Conservation (phyloP, 2,888 invertebrate genomes). For the Orthosia gothica region DNA sequence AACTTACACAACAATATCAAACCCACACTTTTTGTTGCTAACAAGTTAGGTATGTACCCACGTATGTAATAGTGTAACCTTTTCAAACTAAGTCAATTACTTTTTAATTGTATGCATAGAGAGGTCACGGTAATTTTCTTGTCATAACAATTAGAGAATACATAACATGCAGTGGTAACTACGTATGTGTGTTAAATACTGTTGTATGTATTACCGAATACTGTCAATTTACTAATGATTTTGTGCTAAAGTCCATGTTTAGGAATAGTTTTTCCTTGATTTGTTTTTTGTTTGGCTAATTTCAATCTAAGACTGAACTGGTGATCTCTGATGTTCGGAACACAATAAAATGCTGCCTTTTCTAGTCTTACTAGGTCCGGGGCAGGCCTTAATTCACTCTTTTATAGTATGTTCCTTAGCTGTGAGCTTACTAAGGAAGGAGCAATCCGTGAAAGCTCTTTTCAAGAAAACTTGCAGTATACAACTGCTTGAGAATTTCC, state of each 20-base stretch:
- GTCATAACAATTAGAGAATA: conserved; percentile 61
- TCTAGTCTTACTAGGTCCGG: too few relatives aligned
- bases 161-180: conserved; percentile 22
- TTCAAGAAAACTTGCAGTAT: neutral
- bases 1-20: conserved; percentile 42
- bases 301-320: neutral
- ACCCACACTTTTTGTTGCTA: conserved; percentile 23
- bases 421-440: too few relatives aligned
- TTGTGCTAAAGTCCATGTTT: too few relatives aligned
- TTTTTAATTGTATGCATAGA: conserved; percentile 60
- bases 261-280: neutral
- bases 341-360: neutral
- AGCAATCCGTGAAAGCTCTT: neutral
- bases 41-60: conserved; percentile 2
- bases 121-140: conserved; percentile 66
- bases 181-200: neutral
- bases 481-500: neutral
- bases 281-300: neutral
- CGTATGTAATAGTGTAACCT: conserved; percentile 55
- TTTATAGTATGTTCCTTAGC: neutral
- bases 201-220: conserved; percentile 4
- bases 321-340: neutral
- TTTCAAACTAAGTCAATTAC: conserved; percentile 63
- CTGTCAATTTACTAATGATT: neutral
- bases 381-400: too few relatives aligned